Evolutionary conservation across 2,888 invertebrate species (phyloP), one percentile per base, ranked within the genome.

Genomic region (Apodemia hepburni): DNA sequence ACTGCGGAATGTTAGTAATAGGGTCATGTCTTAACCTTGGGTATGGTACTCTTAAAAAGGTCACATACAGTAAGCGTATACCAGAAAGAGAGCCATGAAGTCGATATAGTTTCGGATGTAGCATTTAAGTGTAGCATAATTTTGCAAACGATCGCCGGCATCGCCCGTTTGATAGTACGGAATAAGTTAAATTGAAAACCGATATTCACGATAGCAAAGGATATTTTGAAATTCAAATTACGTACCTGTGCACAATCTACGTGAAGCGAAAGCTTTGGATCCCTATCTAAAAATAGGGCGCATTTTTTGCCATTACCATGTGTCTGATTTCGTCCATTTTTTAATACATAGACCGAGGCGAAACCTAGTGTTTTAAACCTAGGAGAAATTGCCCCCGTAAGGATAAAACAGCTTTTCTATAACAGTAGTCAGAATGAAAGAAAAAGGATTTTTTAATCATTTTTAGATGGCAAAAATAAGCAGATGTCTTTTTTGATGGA

Each of bases 201-300:
- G 47, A 47, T 47, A 47, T 47, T 9, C n/a, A 47, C 7, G 8
- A n/a, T n/a, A 45, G n/a, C 42, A 47, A 47, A 47, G 17, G 17
- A 17, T 47, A 17, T 47, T 47, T 47, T 47, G 47, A 47, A 47
- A 17, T 47, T 47, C 47, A 47, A 47, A 47, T 47, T 47, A 17
- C 47, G 2, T 47, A 47, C 47, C 17, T 17, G 47, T 8, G 17
- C 47, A 47, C 3, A 17, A 47, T 17, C 47, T 47, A 47, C 47
- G 17, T 47, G 17, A n/a, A 17, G 47, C 17, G 47, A 47, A 47
- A n/a, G 6, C 15, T 47, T 47, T 2, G 47, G n/a, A 17, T 45
- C 11, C 9, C 15, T 42, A 15, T n/a, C 45, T n/a, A 17, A 17
- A n/a, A 17, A 47, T 17, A 47, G 8, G 17, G 8, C 8, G 17